A percentile compares a stretch with the other conserved stretches of the same genome.
These are phyloP conservation scores for Rallus crepitans DNA, from an alignment of 2,797 vertebrate genomes.

Conservation along the genomic window DNA sequence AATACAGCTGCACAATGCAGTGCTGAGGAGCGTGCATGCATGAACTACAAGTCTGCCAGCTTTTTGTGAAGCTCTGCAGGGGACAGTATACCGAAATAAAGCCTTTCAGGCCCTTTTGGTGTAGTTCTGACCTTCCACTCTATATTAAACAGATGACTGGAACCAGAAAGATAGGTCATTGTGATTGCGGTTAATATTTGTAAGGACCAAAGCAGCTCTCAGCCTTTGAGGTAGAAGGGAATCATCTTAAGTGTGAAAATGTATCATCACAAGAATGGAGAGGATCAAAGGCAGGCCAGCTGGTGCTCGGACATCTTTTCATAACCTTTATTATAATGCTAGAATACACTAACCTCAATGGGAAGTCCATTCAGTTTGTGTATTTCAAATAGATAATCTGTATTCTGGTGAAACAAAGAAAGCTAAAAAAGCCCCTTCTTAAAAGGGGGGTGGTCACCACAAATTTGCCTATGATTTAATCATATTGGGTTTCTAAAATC, in stretches of 20 bases:
- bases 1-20: slow-evolving; percentile 54
- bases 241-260: slow-evolving; percentile 76
- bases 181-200: slow-evolving; percentile 73
- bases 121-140: slow-evolving; percentile 71
- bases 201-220: slow-evolving; percentile 71
- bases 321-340: slow-evolving; percentile 72
- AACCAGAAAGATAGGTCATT: slow-evolving; percentile 75
- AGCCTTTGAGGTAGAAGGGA: slow-evolving; percentile 73
- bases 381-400: slow-evolving; percentile 67
- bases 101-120: slow-evolving; percentile 67
- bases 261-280: slow-evolving; percentile 72
- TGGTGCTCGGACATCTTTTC: slow-evolving; percentile 73
- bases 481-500: slow-evolving; percentile 49
- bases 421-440: slow-evolving; percentile 10
- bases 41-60: slow-evolving; percentile 73
- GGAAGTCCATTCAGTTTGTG: slow-evolving; percentile 64
- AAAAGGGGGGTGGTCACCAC: slow-evolving; percentile 52
- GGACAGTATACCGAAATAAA: slow-evolving; percentile 64
- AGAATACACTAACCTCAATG: slow-evolving; percentile 71
- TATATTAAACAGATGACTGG: slow-evolving; percentile 75
- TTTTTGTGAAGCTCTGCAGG: slow-evolving; percentile 74
- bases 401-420: slow-evolving; percentile 68
- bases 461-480: slow-evolving; percentile 72
- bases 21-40: slow-evolving; percentile 73
- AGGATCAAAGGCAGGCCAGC: slow-evolving; percentile 74